phyloP scores from a whole-genome alignment of 2,797 vertebrate species.

The Coranthus polyacanthus region DNA sequence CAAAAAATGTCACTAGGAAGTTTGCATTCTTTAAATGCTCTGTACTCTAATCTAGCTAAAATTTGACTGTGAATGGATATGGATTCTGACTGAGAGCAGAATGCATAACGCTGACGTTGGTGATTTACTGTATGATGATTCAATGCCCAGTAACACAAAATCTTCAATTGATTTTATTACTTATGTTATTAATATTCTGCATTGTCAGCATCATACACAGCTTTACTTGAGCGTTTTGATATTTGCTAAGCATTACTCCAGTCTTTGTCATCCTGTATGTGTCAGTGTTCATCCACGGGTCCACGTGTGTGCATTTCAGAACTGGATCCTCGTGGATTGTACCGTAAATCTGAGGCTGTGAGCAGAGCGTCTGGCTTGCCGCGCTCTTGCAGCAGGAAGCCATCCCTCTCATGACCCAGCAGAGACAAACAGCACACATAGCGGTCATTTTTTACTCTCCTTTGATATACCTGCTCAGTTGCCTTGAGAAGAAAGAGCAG shows the following conservation, averaged over 20 bases:
- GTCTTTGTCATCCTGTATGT: conserved; percentile 61
- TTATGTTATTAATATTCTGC: conserved; percentile 77
- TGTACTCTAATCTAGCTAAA: conserved; percentile 33
- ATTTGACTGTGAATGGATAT: conserved; percentile 48
- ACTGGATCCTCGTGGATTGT: conserved; percentile 24
- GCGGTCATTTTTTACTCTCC: conserved; percentile 79
- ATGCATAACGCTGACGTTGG: conserved; percentile 68
- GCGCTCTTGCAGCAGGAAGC: conserved; percentile 43
- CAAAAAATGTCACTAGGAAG: conserved; percentile 35
- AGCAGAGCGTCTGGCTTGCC: conserved; percentile 19
- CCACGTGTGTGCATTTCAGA: conserved; percentile 47
- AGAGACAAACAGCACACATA: conserved; percentile 72
- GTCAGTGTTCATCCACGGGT: conserved; percentile 63
- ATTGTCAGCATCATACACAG: conserved; percentile 64
- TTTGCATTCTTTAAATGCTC: conserved; percentile 32
- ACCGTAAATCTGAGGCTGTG: conserved; percentile 39
- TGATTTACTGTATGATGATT: conserved; percentile 70
- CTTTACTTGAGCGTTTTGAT: conserved; percentile 66
- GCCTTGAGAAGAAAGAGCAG: conserved; percentile 82
- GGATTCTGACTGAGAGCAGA: conserved; percentile 49
- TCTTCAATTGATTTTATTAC: conserved; percentile 76
- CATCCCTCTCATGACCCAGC: conserved; percentile 73
- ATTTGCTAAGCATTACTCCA: conserved; percentile 64
- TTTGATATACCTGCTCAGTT: conserved; percentile 83
- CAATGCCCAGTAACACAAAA: conserved; percentile 72